Percentiles rank a stretch among this genome's conserved stretches.
Evolutionary conservation across 2,113 vertebrate genomes (phyloP).

Genomic region (Seriola quinqueradiata): DNA sequence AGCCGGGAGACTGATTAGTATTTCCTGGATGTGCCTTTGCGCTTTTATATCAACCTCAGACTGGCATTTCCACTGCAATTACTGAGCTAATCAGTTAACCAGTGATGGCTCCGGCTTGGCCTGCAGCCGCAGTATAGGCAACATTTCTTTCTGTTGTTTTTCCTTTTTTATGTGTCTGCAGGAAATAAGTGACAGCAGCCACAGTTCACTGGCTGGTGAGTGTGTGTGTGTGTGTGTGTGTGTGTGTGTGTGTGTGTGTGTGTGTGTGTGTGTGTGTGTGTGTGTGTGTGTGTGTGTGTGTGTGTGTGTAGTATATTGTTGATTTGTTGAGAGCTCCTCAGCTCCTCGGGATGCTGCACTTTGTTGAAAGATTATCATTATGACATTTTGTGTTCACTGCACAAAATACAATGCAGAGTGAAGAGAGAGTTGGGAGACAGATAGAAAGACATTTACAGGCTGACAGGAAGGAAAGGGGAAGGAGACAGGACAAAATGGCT

Average conservation of each 20-base stretch:
- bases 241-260: constrained; percentile 20
- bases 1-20: constrained; percentile 69
- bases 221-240: constrained; percentile 19
- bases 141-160: constrained; percentile 36
- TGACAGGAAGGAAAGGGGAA: constrained; percentile 3
- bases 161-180: constrained; percentile 12
- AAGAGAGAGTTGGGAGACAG: constrained; percentile 18
- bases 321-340: constrained; percentile 40
- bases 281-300: constrained; percentile 21
- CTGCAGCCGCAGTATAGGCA: constrained; percentile 40
- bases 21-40: constrained; percentile 71
- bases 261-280: constrained; percentile 22
- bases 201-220: constrained; percentile 29
- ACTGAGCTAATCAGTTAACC: constrained; percentile 69
- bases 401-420: constrained; percentile 39
- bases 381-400: constrained; percentile 55
- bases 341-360: constrained; percentile 40
- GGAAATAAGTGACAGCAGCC: constrained; percentile 28
- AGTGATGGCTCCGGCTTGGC: constrained; percentile 30
- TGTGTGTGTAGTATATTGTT: constrained; percentile 24
- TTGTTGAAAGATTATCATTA: constrained; percentile 59
- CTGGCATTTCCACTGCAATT: constrained; percentile 69
- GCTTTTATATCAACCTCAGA: constrained; percentile 63
- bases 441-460: constrained; percentile 51
- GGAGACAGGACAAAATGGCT: constrained; percentile 1